Conservation (phyloP, 2,797 vertebrate species). For the Periparus ater region DNA sequence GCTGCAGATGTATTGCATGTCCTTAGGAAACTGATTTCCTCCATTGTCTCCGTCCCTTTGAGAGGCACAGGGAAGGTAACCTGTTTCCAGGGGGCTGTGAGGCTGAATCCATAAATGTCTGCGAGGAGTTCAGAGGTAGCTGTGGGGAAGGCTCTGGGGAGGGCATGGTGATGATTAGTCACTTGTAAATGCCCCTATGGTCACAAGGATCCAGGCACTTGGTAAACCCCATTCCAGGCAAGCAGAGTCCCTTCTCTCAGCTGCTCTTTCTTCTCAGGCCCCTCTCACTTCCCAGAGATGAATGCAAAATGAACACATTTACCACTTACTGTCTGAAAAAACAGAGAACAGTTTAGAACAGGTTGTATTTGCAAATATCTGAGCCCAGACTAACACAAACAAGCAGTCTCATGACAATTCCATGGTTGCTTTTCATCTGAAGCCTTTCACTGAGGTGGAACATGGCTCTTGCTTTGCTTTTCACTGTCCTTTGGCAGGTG, state of each 20-base stretch:
- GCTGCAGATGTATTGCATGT: neutral
- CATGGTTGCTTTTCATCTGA: neutral
- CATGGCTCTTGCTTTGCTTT: neutral
- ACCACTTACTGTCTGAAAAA: constrained; percentile 8
- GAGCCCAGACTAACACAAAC: constrained; percentile 40
- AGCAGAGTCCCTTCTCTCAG: neutral
- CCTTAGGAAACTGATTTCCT: neutral
- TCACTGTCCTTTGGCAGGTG: neutral
- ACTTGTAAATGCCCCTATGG: neutral
- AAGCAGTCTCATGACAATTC: neutral
- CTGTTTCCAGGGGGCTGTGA: neutral
- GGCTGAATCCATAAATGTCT: neutral
- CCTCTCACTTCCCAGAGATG: neutral
- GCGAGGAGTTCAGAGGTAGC: rapidly evolving
- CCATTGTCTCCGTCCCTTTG: neutral
- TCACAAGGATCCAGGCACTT: neutral
- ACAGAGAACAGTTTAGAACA: constrained; percentile 24
- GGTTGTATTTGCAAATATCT: constrained; percentile 65
- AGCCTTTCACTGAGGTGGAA: neutral
- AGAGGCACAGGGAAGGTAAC: rapidly evolving
- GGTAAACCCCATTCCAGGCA: neutral
- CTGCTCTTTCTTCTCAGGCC: neutral
- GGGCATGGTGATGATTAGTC: neutral
- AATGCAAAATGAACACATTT: constrained; percentile 55
- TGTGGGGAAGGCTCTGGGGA: neutral